Evolutionary conservation across 2,113 vertebrate genomes (phyloP).

Genomic region (Istiophorus platypterus): DNA sequence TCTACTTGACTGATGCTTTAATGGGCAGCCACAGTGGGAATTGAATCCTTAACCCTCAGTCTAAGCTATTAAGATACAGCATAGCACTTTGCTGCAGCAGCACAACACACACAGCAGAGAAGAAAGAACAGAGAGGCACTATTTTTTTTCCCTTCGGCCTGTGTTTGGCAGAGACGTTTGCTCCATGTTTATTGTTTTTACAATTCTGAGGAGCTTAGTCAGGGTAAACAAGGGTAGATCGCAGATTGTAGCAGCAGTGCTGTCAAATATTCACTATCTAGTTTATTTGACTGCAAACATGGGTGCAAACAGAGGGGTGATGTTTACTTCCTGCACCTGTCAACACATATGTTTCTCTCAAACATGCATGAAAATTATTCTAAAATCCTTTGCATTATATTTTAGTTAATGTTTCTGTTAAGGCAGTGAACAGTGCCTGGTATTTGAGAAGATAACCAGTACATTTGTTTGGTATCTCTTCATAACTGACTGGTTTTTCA

Average conservation of each 20-base stretch:
- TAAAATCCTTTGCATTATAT: constrained; percentile 1
- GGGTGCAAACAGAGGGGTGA: constrained; percentile 21
- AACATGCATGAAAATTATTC: constrained; percentile 20
- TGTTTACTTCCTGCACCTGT: constrained; percentile 39
- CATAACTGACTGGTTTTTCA: constrained; percentile 18
- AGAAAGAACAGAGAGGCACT: constrained; percentile 14
- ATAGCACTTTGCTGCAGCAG: constrained; percentile 32
- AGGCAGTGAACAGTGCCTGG: not conserved
- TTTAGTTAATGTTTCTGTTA: not conserved
- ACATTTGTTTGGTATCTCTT: constrained; percentile 30
- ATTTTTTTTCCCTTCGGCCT: constrained; percentile 10
- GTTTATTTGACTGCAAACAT: constrained; percentile 27
- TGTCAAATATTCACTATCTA: constrained; percentile 47
- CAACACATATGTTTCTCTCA: constrained; percentile 20
- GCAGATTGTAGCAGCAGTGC: constrained; percentile 50
- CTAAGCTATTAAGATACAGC: constrained; percentile 40
- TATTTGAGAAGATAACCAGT: constrained; percentile 4
- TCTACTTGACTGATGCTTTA: constrained; percentile 42
- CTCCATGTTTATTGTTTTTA: constrained; percentile 67
- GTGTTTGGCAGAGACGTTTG: constrained; percentile 60
- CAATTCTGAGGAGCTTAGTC: constrained; percentile 66
- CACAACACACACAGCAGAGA: constrained; percentile 19
- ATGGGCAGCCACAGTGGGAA: constrained; percentile 19
- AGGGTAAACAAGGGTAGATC: constrained; percentile 51
- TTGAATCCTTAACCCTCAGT: constrained; percentile 56